A percentile compares a stretch with the other conserved stretches of the same genome.
phyloP scores from a whole-genome alignment of 2,888 invertebrate genomes.

The Tetramorium bicarinatum region DNA sequence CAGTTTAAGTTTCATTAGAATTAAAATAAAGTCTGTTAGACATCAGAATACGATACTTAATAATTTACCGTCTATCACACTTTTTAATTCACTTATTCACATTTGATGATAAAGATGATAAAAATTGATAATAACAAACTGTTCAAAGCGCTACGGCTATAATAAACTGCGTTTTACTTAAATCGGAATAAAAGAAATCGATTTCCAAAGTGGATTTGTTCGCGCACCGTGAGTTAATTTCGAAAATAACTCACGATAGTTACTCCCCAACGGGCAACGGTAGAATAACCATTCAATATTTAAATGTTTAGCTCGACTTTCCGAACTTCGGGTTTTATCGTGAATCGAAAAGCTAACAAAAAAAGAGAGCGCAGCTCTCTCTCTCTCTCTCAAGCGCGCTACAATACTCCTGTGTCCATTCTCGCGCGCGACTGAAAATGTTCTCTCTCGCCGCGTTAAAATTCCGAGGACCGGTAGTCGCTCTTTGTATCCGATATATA shows the following conservation, averaged over 20 bases:
- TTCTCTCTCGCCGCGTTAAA: conserved; percentile 36
- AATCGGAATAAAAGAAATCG: neutral
- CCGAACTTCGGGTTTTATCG: conserved; percentile 43
- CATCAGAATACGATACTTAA: neutral
- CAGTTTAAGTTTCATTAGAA: neutral
- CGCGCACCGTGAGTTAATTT: conserved; percentile 34
- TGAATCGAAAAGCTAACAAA: conserved; percentile 49
- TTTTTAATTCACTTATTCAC: neutral
- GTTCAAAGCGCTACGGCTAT: neutral
- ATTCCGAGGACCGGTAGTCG: conserved; percentile 59
- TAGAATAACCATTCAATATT: conserved; percentile 52
- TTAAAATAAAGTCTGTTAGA: neutral
- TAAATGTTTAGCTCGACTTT: conserved; percentile 53
- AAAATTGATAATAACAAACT: neutral
- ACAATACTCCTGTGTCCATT: conserved; percentile 32
- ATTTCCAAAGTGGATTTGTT: conserved; percentile 1
- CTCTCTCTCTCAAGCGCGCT: conserved; percentile 27
- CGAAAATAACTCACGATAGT: conserved; percentile 48
- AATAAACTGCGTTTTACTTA: conserved; percentile 4
- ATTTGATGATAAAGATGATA: neutral
- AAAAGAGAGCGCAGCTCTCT: conserved; percentile 33
- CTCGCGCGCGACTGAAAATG: conserved; percentile 45
- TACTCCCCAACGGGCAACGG: neutral
- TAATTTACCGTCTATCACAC: neutral
- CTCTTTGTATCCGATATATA: conserved; percentile 55